phyloP scores from a whole-genome alignment of 2,797 vertebrate genomes.

The Philypnodon macrostomus region DNA sequence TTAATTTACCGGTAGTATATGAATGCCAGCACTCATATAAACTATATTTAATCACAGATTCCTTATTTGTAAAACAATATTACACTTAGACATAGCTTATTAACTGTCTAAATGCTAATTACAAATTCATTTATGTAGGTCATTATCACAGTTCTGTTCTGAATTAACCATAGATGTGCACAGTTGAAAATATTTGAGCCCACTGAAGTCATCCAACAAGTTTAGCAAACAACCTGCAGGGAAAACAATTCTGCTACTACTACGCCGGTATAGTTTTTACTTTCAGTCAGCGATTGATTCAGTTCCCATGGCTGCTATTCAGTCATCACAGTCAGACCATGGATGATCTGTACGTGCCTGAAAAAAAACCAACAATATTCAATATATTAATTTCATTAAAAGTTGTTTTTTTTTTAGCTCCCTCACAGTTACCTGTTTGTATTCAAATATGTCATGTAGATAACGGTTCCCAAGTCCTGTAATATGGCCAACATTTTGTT shows the following conservation, averaged over 20 bases:
- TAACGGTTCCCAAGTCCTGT: slow-evolving; percentile 83
- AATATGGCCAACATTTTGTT: slow-evolving; percentile 78
- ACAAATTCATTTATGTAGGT: background rate
- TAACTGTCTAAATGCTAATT: background rate
- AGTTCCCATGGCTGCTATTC: background rate
- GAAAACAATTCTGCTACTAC: background rate
- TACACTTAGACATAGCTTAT: slow-evolving; percentile 19
- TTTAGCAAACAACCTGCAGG: slow-evolving; percentile 6
- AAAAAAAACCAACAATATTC: slow-evolving; percentile 3
- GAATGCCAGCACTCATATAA: slow-evolving; percentile 73
- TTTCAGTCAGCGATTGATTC: background rate
- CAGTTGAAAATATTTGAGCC: background rate
- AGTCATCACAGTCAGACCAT: slow-evolving; percentile 47
- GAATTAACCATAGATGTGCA: background rate
- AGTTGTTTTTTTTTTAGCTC: background rate
- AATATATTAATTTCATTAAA: background rate
- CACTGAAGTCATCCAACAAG: background rate
- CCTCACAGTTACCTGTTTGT: slow-evolving; percentile 57
- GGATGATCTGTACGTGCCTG: slow-evolving; percentile 63
- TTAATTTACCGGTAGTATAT: slow-evolving; percentile 24
- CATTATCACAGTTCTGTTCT: slow-evolving; percentile 5
- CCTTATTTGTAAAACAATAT: slow-evolving; percentile 17
- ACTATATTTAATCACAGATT: slow-evolving; percentile 27
- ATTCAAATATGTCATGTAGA: slow-evolving; percentile 75
- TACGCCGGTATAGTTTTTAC: background rate